Evolutionary conservation across 1,140 invertebrate genomes (phyloP), one percentile per base, ranked within the genome.

Genomic region (Episyrphus balteatus): DNA sequence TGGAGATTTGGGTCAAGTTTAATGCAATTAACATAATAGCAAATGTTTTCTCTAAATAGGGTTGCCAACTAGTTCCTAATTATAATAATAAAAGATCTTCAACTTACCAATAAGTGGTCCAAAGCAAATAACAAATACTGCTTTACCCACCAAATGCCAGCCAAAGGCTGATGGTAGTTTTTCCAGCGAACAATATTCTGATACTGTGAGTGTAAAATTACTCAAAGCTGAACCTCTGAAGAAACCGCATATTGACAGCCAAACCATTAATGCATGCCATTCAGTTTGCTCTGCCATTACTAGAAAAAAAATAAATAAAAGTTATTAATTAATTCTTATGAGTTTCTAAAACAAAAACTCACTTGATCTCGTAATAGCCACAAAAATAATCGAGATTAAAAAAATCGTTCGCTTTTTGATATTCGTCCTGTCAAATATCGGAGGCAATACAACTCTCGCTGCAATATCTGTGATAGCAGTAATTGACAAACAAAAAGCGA

Each of bases 131-230:
- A 85, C 82, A 52, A 83, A 79, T 1, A 83, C 55, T 19, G 82
- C 84, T 59, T 86, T 86, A 48, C 77, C 80, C 34, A 86, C 82
- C 77, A 85, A 81, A 56, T 83, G 82, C 46, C 85, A 72, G 21
- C 84, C 83, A 59, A 83, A 82, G 21, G 82, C 84, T 19, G 81
- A 81, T 0, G 84, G 83, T 51, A 85, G 60, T 57, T 82, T 84
- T 53, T 85, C 81, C 48, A 84, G 59, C 1, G 79, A 76, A 41
- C 81, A 82, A 57, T 80, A 80, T 61, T 86, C 83, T 0, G 83
- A 82, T 48, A 86, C 80, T 15, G 80, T 82, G 1, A 86, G 75
- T 10, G 81, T 83, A 53, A 84, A 80, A 65, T 85, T 85, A 43
- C 83, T 82, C 17, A 86, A 65, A 7, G 81, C 81, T 7, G 60